Percentiles rank a stretch among this genome's conserved stretches.
These are phyloP conservation scores for Spodoptera litura DNA, from an alignment of 1,140 invertebrate genomes.

Conservation along the genomic window DNA sequence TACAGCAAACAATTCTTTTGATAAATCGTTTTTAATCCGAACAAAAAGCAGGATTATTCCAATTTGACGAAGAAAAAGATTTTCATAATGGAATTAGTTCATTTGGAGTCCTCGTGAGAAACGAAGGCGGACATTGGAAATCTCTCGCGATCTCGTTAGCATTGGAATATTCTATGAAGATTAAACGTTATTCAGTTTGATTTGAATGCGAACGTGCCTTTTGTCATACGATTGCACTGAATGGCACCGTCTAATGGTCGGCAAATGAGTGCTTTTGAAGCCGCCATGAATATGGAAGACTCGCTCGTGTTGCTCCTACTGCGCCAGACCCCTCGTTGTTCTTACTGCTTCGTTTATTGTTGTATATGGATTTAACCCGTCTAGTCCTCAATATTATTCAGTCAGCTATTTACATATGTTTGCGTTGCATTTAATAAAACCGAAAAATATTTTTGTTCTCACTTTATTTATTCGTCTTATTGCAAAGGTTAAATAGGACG, in stretches of 20 bases:
- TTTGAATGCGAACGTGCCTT: conserved; percentile 45
- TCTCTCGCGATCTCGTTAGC: conserved; percentile 51
- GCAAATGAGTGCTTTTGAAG: conserved; percentile 38
- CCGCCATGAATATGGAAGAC: conserved; percentile 35
- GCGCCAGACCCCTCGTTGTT: conserved; percentile 17
- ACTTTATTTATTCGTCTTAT: too few relatives aligned
- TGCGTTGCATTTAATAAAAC: background rate
- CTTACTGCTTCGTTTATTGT: background rate
- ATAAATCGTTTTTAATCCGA: conserved; percentile 57
- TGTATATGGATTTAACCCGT: background rate
- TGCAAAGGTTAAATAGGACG: too few relatives aligned
- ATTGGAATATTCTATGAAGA: conserved; percentile 56
- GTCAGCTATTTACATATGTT: too few relatives aligned
- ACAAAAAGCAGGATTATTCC: conserved; percentile 55
- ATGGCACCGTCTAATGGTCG: conserved; percentile 42
- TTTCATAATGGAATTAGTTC: conserved; percentile 56
- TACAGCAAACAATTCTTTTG: conserved; percentile 55
- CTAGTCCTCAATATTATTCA: background rate
- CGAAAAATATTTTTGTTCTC: too few relatives aligned
- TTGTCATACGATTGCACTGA: conserved; percentile 42
- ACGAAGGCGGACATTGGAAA: conserved; percentile 49
- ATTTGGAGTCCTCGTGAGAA: conserved; percentile 41
- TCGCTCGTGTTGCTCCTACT: conserved; percentile 9
- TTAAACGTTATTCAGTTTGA: conserved; percentile 49
- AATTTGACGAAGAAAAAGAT: conserved; percentile 51